Base-by-base conservation (phyloP, 2,888 invertebrate genomes). In the Pemphredon lugubris region DNA sequence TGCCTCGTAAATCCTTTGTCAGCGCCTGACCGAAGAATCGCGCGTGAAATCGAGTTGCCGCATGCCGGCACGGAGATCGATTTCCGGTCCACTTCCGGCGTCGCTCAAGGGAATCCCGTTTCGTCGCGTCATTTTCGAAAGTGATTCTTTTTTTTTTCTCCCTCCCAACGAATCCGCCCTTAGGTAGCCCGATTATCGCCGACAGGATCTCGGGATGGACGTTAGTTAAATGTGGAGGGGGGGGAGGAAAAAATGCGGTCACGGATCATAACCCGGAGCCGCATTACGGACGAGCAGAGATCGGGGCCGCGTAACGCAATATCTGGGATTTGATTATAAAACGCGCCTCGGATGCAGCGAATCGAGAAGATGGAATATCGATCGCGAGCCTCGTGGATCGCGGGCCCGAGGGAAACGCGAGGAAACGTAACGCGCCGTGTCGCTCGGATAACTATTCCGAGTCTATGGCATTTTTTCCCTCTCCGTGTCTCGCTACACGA, bases 231-330 rank as follows among this genome's bases (percentile, higher is more conserved):
- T n/a, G n/a, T n/a, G 65, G 60, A 16, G 1, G 34, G 1, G n/a
- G 2, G n/a, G n/a, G n/a, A n/a, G n/a, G n/a, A 73, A 79, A 75
- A 82, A 81, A 83, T 72, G 75, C 81, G 78, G 83, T 76, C 83
- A 79, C 73, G 75, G 73, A 77, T 82, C 71, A 69, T 77, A 79
- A 81, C 73, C 58, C 73, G 69, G 61, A 82, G 75, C 77, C 75
- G 80, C 77, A 81, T 76, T 71, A 81, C 73, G 81, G 78, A 77
- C 81, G 80, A 83, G 78, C 72, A 77, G 63, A 73, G 80, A 82
- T 83, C 77, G 81, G 75, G 83, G 81, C 66, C 82, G 81, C 42
- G 73, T 66, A 75, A 66, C 68, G 67, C 77, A 73, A 79, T 77
- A 53, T 72, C 68, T 75, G 65, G n/a, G 55, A 79, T 79, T 77